A percentile compares a stretch with the other conserved stretches of the same genome.
These are phyloP conservation scores for Thyatira batis DNA, from an alignment of 2,888 invertebrate species.

Conservation along the genomic window DNA sequence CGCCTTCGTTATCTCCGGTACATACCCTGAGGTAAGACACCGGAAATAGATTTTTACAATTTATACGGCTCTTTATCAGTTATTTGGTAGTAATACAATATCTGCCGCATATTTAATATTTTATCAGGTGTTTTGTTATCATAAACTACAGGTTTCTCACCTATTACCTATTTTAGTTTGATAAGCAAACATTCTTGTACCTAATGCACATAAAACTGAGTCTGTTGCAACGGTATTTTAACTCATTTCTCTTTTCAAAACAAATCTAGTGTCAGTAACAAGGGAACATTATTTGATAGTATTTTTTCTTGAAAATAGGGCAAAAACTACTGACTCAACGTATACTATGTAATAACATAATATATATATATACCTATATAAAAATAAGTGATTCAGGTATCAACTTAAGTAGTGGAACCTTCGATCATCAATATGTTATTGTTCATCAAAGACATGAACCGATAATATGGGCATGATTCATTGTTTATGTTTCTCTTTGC, in stretches of 20 bases:
- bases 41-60: neutral
- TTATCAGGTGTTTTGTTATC: neutral
- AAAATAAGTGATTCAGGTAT: too few relatives aligned
- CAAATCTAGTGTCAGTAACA: too few relatives aligned
- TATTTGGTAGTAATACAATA: neutral
- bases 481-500: too few relatives aligned
- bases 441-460: too few relatives aligned
- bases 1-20: constrained; percentile 77
- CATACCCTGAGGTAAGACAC: constrained; percentile 58
- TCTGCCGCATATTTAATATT: neutral
- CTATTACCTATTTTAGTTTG: neutral
- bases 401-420: too few relatives aligned
- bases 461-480: too few relatives aligned
- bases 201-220: neutral
- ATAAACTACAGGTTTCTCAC: neutral
- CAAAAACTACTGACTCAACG: too few relatives aligned
- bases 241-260: neutral
- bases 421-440: too few relatives aligned
- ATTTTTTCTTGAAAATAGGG: too few relatives aligned
- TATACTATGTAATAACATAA: too few relatives aligned
- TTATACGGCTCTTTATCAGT: neutral
- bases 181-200: neutral
- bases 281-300: too few relatives aligned
- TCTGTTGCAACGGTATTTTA: neutral
- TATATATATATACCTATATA: too few relatives aligned